These are phyloP conservation scores for Grammomys surdaster DNA, from an alignment of 2,113 vertebrate species.

Conservation along the genomic window DNA sequence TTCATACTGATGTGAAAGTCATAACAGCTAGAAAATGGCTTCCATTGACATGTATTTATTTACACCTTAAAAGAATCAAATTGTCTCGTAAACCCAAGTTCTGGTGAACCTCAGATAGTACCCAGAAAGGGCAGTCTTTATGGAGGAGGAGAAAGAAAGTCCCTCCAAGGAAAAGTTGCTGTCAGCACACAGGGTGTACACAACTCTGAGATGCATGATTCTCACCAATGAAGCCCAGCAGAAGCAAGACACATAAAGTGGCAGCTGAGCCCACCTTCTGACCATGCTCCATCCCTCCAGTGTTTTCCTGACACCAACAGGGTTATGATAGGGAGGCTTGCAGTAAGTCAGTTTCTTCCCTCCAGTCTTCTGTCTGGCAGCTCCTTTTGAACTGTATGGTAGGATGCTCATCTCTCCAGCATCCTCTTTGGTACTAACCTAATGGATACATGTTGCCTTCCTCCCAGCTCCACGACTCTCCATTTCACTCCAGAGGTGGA, in stretches of 20 bases:
- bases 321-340: no score
- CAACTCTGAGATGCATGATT: neutral
- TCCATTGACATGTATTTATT: neutral
- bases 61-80: neutral
- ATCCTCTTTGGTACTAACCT: neutral
- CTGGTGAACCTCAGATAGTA: neutral
- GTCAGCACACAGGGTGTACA: neutral
- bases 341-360: neutral
- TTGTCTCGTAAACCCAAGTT: conserved; percentile 31
- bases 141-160: neutral
- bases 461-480: neutral
- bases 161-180: neutral
- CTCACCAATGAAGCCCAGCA: neutral
- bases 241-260: neutral
- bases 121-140: neutral
- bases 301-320: neutral
- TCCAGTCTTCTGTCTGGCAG: neutral
- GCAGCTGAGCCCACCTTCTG: neutral
- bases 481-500: neutral
- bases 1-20: neutral
- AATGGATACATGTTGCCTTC: neutral
- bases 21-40: neutral
- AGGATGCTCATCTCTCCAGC: neutral
- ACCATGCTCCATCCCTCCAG: neutral
- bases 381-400: neutral